Evolutionary conservation across 2,797 vertebrate species (phyloP).

Genomic region (Hoplostethus mediterraneus): DNA sequence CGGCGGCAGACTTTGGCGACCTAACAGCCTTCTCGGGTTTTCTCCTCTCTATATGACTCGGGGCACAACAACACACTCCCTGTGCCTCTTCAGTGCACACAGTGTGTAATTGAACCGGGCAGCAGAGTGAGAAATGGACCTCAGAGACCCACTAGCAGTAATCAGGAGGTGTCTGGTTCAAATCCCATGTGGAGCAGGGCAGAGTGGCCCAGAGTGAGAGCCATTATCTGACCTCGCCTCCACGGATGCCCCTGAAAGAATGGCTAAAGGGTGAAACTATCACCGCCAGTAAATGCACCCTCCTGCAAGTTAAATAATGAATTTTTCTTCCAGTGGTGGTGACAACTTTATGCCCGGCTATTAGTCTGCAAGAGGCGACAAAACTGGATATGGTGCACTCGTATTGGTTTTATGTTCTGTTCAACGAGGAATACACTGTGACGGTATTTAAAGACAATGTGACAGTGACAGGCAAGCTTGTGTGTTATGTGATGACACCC

Average conservation of each 20-base stretch:
- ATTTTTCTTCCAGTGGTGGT: conserved; percentile 31
- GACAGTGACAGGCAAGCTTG: conserved; percentile 16
- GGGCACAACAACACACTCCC: conserved; percentile 38
- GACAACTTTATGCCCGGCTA: conserved; percentile 39
- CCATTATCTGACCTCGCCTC: conserved; percentile 54
- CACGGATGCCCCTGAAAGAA: conserved; percentile 41
- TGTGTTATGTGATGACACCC: conserved; percentile 47
- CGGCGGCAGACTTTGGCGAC: conserved; percentile 9
- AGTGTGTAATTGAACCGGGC: conserved; percentile 56
- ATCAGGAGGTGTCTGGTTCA: conserved; percentile 69
- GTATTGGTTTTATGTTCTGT: conserved; percentile 45
- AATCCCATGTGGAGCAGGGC: conserved; percentile 49
- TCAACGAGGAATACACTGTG: conserved; percentile 32
- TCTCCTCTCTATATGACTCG: conserved; percentile 33
- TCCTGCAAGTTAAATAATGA: conserved; percentile 49
- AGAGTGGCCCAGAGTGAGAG: conserved; percentile 53
- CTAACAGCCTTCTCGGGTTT: conserved; percentile 1
- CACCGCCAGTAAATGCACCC: conserved; percentile 41
- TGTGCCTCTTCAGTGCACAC: conserved; percentile 29
- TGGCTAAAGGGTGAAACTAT: conserved; percentile 39
- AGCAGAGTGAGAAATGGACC: conserved; percentile 59
- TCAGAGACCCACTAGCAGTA: conserved; percentile 56
- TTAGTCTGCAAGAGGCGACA: conserved; percentile 40
- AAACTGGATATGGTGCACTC: conserved; percentile 21
- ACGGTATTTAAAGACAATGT: conserved; percentile 40